Base-by-base conservation (phyloP, 2,888 invertebrate genomes). In the Calliopum simillimum region DNA sequence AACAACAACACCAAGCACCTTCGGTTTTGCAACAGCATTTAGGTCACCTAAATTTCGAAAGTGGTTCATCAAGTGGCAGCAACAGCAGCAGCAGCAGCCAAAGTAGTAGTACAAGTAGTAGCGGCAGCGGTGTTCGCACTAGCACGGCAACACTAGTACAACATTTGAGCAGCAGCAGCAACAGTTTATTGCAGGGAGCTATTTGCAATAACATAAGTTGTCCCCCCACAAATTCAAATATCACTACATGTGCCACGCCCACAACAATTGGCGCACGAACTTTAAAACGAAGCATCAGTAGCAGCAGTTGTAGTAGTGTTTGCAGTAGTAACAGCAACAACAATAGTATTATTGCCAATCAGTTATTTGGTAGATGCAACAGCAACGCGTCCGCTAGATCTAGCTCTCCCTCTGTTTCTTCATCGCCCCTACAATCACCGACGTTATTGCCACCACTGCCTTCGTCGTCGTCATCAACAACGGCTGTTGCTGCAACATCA, bases 1-100 rank as follows among this genome's bases (percentile, higher is more conserved):
- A 61, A 13, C 21, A 49, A 25, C 33, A 46, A 19, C 71, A 69
- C 51, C 69, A 58, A 65, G 49, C 51, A 77, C 76, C 81, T 76
- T 79, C 82, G 74, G 83, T 83, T 76, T 81, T 82, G 79, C 82
- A 82, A 78, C 82, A 82, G 75, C 85, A 84, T 83, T 83, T 85
- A 79, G 84, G 85, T 80, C 84, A 84, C 79, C 82, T 82, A 75
- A 81, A 82, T 82, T 83, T 77, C 75, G 82, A 80, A 80, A 79
- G 82, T 79, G 80, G 79, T 78, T 76, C 79, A 74, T 74, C 78
- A 76, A 71, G 75, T 76, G 61, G 67, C 55, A 68, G 51, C 63
- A 67, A 46, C 70, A 49, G 68, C 72, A 43, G 53, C 73, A 59
- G 67, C 65, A 63, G 59, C 65, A 46, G 68, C 71, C 51, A 16